A percentile compares a stretch with the other conserved stretches of the same genome.
These are phyloP conservation scores for Bambusicola thoracicus DNA, from an alignment of 2,113 vertebrate species.

Conservation along the genomic window DNA sequence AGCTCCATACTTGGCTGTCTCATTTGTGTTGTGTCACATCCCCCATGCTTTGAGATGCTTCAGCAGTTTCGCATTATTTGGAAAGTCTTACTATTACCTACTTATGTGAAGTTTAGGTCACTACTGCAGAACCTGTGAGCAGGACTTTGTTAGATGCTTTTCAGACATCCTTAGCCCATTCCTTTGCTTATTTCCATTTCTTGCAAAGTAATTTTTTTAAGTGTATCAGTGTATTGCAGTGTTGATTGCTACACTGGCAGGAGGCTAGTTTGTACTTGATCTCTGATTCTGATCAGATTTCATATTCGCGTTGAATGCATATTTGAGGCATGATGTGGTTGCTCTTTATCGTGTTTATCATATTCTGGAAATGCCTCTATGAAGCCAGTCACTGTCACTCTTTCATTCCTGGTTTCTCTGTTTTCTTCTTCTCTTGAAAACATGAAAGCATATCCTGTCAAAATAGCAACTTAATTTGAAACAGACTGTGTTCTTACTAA, in stretches of 20 bases:
- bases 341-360: neutral
- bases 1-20: neutral
- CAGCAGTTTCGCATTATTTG: neutral
- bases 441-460: conserved; percentile 3
- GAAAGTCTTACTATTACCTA: neutral
- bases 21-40: neutral
- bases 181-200: neutral
- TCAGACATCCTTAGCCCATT: neutral
- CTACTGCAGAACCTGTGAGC: neutral
- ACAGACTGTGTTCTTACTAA: neutral
- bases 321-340: neutral
- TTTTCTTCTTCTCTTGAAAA: conserved; percentile 4
- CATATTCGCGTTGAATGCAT: neutral
- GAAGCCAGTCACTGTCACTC: neutral
- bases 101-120: neutral
- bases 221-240: neutral
- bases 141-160: neutral
- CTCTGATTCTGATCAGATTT: neutral
- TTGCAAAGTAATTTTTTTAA: neutral
- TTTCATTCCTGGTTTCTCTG: neutral
- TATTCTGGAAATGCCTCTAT: neutral
- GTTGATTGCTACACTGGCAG: neutral
- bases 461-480: conserved; percentile 35
- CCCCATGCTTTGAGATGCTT: neutral
- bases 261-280: neutral